A percentile compares a stretch with the other conserved stretches of the same genome.
These are phyloP conservation scores for Amaurobius ferox DNA, from an alignment of 2,888 invertebrate species.

Conservation along the genomic window DNA sequence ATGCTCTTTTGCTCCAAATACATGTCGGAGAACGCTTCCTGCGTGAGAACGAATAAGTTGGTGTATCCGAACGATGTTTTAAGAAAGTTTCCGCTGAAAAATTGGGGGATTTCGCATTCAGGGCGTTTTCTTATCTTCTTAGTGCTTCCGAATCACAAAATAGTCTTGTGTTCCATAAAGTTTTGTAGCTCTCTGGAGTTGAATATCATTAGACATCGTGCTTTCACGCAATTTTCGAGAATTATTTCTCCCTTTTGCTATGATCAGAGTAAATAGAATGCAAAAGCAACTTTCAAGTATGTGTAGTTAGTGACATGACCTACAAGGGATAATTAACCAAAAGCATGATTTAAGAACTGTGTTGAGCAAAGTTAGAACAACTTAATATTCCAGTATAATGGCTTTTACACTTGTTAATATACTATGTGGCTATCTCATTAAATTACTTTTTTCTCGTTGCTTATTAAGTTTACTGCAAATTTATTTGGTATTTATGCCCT, in stretches of 20 bases:
- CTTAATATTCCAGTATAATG: too few relatives aligned
- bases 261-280: too few relatives aligned
- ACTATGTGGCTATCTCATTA: too few relatives aligned
- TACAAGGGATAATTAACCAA: not conserved
- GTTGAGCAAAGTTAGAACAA: too few relatives aligned
- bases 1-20: slow-evolving; percentile 11
- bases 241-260: not conserved
- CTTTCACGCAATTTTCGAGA: not conserved
- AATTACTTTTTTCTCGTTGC: too few relatives aligned
- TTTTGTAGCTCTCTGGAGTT: not conserved
- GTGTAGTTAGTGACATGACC: not conserved
- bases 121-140: slow-evolving; percentile 5
- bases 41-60: slow-evolving; percentile 1
- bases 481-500: too few relatives aligned
- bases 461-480: too few relatives aligned
- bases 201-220: not conserved
- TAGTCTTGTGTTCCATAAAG: not conserved
- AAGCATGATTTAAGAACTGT: too few relatives aligned
- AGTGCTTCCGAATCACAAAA: not conserved
- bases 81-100: slow-evolving; percentile 1
- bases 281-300: too few relatives aligned
- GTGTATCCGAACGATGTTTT: not conserved
- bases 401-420: too few relatives aligned
- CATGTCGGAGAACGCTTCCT: not conserved
- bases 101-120: not conserved